These are phyloP conservation scores for Albula glossodonta DNA, from an alignment of 2,113 vertebrate genomes.

Conservation along the genomic window DNA sequence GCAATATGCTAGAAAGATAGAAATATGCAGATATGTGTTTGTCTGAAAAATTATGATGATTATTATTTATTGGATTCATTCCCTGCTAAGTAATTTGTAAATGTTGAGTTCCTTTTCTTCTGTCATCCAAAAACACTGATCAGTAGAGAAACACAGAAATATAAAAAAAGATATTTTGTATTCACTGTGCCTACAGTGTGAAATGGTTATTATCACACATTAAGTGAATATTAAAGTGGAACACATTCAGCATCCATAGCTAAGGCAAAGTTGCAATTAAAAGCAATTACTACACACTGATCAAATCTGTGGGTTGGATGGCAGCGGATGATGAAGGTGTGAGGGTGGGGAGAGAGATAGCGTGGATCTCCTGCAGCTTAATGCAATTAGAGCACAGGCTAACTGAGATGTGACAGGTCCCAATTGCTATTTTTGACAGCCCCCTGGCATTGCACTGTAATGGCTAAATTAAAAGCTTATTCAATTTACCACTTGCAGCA, in stretches of 20 bases:
- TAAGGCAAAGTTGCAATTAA: neutral
- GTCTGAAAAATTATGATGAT: too few relatives aligned
- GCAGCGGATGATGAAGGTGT: conserved; percentile 3
- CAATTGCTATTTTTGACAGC: conserved; percentile 5
- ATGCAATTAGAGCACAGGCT: conserved; percentile 31
- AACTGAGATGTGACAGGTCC: conserved; percentile 39
- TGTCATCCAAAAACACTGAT: too few relatives aligned
- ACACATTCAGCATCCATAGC: neutral
- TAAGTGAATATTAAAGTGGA: neutral
- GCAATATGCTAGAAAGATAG: too few relatives aligned
- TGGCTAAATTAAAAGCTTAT: conserved; percentile 32
- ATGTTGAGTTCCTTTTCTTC: too few relatives aligned
- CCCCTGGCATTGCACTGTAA: conserved; percentile 22
- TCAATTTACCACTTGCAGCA: conserved; percentile 15
- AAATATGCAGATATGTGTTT: too few relatives aligned
- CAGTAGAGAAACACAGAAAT: too few relatives aligned
- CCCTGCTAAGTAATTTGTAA: too few relatives aligned
- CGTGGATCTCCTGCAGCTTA: conserved; percentile 38
- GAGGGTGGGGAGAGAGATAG: conserved; percentile 1
- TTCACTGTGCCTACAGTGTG: neutral
- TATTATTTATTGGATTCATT: too few relatives aligned
- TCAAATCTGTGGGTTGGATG: conserved; percentile 24
- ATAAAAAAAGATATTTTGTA: neutral
- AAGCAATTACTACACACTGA: neutral
- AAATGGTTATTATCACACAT: conserved; percentile 1